phyloP scores from a whole-genome alignment of 2,888 invertebrate genomes.

The Spodoptera littoralis region DNA sequence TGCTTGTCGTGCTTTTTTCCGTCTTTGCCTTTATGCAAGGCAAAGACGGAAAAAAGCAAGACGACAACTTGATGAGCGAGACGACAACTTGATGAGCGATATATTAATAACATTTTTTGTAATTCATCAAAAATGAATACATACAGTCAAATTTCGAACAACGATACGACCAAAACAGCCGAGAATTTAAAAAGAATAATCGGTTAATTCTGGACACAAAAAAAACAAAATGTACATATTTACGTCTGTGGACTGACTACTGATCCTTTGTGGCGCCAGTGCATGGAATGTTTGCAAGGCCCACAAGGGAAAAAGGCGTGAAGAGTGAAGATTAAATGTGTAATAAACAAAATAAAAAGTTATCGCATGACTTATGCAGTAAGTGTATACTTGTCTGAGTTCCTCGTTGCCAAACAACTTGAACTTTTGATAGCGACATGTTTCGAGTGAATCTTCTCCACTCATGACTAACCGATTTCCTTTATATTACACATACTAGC shows the following conservation, averaged over 20 bases:
- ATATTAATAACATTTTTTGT: too few relatives aligned
- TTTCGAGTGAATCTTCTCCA: slow-evolving; percentile 36
- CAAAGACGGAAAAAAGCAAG: too few relatives aligned
- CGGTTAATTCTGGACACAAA: too few relatives aligned
- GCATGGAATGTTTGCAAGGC: slow-evolving; percentile 23
- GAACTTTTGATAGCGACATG: slow-evolving; percentile 18
- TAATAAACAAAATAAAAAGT: slow-evolving; percentile 47
- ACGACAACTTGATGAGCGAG: too few relatives aligned
- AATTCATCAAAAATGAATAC: too few relatives aligned
- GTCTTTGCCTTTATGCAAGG: too few relatives aligned
- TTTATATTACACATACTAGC: slow-evolving; percentile 13
- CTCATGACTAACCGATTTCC: slow-evolving; percentile 41
- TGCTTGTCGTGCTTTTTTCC: too few relatives aligned
- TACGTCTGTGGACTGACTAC: background rate
- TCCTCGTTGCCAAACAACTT: slow-evolving; percentile 42
- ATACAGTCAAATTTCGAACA: too few relatives aligned
- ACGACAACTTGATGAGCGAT: too few relatives aligned
- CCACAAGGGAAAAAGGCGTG: slow-evolving; percentile 22
- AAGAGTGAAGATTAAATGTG: slow-evolving; percentile 29
- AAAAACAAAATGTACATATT: too few relatives aligned
- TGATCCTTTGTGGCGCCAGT: slow-evolving; percentile 27
- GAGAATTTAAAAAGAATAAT: too few relatives aligned
- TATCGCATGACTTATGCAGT: slow-evolving; percentile 31
- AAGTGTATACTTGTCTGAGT: slow-evolving; percentile 7
- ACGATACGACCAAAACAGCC: too few relatives aligned